A percentile compares a stretch with the other conserved stretches of the same genome.
Conservation (phyloP, 2,888 invertebrate genomes). For the Atrina japonica region DNA sequence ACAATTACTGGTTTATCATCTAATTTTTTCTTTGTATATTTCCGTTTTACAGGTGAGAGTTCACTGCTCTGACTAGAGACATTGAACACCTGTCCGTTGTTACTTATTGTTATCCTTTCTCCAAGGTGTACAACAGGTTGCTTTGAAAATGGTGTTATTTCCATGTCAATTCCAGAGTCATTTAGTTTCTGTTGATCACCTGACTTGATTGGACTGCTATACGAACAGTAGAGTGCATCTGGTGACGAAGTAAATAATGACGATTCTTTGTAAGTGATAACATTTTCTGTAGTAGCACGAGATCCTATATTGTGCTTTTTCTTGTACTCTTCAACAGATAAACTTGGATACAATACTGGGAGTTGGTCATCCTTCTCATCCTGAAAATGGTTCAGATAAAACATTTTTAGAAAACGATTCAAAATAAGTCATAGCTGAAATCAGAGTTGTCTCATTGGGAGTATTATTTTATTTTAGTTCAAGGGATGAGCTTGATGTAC, state of each 20-base stretch:
- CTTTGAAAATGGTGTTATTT: background rate
- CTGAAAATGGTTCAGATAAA: background rate
- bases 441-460: too few species aligned
- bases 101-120: slow-evolving; percentile 23
- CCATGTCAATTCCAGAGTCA: slow-evolving; percentile 9
- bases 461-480: too few species aligned
- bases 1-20: slow-evolving; percentile 28
- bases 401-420: too few species aligned
- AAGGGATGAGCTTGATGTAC: too few species aligned
- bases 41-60: too few species aligned
- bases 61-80: too few species aligned
- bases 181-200: slow-evolving; percentile 10
- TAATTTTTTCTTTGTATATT: too few species aligned
- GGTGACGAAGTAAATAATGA: slow-evolving; percentile 43
- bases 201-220: slow-evolving; percentile 2
- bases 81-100: too few species aligned
- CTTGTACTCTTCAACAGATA: slow-evolving; percentile 62
- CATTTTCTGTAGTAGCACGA: slow-evolving; percentile 66
- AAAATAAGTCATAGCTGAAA: too few species aligned
- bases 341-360: background rate
- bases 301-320: slow-evolving; percentile 72
- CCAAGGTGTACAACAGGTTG: slow-evolving; percentile 30
- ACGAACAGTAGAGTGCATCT: background rate
- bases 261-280: slow-evolving; percentile 73
- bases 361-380: slow-evolving; percentile 7